A percentile compares a stretch with the other conserved stretches of the same genome.
Conservation (phyloP, 1,140 invertebrate genomes). For the Panulirus ornatus region DNA sequence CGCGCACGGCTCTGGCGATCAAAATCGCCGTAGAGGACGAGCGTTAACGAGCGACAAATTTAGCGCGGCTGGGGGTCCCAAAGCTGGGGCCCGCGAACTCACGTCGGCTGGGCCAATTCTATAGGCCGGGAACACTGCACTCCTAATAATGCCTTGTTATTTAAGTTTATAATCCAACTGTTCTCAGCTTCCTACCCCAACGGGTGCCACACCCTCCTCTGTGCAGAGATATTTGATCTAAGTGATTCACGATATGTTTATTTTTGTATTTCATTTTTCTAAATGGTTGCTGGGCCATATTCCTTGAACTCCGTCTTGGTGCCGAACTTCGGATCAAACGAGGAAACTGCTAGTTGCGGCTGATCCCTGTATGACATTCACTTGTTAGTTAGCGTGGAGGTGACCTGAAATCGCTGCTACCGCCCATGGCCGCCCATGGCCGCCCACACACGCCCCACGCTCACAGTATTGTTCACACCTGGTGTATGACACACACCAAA, state of each 20-base stretch:
- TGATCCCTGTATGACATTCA: slow-evolving; percentile 35
- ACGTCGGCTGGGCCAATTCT: slow-evolving; percentile 45
- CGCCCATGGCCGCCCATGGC: slow-evolving; percentile 46
- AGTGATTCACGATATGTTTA: slow-evolving; percentile 65
- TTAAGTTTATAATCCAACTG: slow-evolving; percentile 68
- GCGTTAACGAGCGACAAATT: slow-evolving; percentile 36
- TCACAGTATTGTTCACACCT: slow-evolving; percentile 68
- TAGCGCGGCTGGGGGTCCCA: neutral
- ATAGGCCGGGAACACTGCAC: slow-evolving; percentile 67
- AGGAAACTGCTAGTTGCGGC: slow-evolving; percentile 47
- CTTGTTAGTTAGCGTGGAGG: slow-evolving; percentile 58
- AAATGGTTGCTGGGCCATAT: slow-evolving; percentile 56
- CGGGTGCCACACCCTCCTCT: slow-evolving; percentile 51
- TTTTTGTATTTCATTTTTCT: slow-evolving; percentile 61
- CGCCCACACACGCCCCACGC: slow-evolving; percentile 70
- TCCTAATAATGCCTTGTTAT: slow-evolving; percentile 72
- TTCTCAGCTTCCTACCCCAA: slow-evolving; percentile 55
- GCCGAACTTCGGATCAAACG: slow-evolving; percentile 38
- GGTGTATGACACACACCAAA: slow-evolving; percentile 70
- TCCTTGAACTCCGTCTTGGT: slow-evolving; percentile 39
- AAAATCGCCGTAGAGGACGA: neutral
- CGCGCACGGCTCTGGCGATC: slow-evolving; percentile 34
- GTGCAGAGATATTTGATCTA: slow-evolving; percentile 52
- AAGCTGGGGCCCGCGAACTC: slow-evolving; percentile 17
- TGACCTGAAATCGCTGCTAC: slow-evolving; percentile 45